phyloP scores from a whole-genome alignment of 2,888 invertebrate genomes.

The Aspidiotus rigidus region DNA sequence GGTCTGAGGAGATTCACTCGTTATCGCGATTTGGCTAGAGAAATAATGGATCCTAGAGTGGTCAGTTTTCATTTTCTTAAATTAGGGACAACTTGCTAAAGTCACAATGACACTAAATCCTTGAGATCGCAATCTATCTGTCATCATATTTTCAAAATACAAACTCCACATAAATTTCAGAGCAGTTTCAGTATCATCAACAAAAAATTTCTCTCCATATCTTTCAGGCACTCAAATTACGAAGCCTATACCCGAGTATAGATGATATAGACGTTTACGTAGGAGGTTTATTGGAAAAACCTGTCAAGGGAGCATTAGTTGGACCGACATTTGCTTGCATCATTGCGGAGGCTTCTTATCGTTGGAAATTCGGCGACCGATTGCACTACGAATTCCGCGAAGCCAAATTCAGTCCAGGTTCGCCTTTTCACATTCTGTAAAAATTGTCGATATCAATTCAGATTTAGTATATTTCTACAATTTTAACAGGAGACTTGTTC shows the following conservation, averaged over 20 bases:
- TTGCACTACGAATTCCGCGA: constrained; percentile 64
- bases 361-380: constrained; percentile 73
- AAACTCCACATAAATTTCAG: too few relatives aligned
- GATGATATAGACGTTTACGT: constrained; percentile 79
- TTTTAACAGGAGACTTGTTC: too few relatives aligned
- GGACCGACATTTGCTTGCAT: constrained; percentile 84
- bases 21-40: constrained; percentile 55
- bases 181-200: too few relatives aligned
- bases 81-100: too few relatives aligned
- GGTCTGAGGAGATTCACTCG: constrained; percentile 57
- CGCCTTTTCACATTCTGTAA: neutral
- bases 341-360: constrained; percentile 72
- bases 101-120: too few relatives aligned
- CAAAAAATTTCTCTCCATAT: too few relatives aligned
- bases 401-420: neutral
- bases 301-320: constrained; percentile 62
- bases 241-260: neutral
- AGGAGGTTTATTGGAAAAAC: constrained; percentile 67
- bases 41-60: constrained; percentile 2
- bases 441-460: too few relatives aligned
- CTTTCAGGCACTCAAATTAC: too few relatives aligned
- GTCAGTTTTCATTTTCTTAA: too few relatives aligned
- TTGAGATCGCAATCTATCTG: too few relatives aligned
- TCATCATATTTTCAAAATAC: too few relatives aligned
- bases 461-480: too few relatives aligned